A percentile compares a stretch with the other conserved stretches of the same genome.
phyloP scores from a whole-genome alignment of 2,113 vertebrate species.

The Caranx ignobilis region DNA sequence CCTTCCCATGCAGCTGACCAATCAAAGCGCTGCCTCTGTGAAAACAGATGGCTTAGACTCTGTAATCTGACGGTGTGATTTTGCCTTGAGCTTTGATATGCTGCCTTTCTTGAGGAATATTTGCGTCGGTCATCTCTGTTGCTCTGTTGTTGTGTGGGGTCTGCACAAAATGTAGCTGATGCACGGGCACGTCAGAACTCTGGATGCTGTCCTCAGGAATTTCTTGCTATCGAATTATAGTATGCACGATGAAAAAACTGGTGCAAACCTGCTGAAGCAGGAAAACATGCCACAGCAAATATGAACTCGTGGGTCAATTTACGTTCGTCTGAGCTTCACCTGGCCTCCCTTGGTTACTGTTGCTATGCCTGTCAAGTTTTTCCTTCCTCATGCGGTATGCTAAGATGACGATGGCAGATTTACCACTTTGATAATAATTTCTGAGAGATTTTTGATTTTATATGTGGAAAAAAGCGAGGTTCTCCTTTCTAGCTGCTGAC shows the following conservation, averaged over 20 bases:
- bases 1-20: constrained; percentile 41
- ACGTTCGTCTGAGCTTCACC: neutral
- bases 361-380: constrained; percentile 1
- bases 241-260: neutral
- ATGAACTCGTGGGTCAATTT: neutral
- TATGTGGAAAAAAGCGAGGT: neutral
- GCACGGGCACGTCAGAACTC: neutral
- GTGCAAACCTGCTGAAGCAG: constrained; percentile 8
- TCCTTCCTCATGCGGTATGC: neutral
- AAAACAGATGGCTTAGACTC: constrained; percentile 62
- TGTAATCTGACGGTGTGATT: constrained; percentile 55
- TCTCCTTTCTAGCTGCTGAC: neutral
- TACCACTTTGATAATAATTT: neutral
- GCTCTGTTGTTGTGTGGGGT: neutral
- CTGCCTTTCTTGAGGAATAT: constrained; percentile 39
- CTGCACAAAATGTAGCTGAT: constrained; percentile 24
- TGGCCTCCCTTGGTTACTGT: neutral
- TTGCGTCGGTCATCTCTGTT: constrained; percentile 1
- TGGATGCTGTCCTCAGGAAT: neutral
- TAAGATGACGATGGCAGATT: neutral
- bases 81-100: constrained; percentile 39
- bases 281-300: neutral
- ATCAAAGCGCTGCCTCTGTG: constrained; percentile 44
- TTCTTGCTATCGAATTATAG: neutral
- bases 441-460: neutral